phyloP scores from a whole-genome alignment of 2,113 vertebrate species.

The Progne subis region DNA sequence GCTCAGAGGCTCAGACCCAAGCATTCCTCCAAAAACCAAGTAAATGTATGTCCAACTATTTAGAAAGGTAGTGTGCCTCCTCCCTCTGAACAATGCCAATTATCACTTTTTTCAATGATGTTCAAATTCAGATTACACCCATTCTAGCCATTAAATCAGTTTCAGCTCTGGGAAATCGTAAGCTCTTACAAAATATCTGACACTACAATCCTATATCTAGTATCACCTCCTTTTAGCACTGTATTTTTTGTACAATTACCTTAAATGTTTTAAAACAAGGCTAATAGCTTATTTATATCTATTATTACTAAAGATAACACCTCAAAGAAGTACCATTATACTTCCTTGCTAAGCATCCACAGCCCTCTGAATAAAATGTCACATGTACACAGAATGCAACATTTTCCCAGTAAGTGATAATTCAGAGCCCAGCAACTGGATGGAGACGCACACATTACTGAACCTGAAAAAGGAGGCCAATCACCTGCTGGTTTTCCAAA shows the following conservation, averaged over 20 bases:
- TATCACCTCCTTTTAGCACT: background rate
- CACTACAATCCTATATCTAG: background rate
- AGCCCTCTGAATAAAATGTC: background rate
- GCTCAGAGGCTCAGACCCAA: background rate
- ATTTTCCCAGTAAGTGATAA: background rate
- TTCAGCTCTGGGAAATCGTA: background rate
- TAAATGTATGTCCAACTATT: background rate
- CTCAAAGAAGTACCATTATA: background rate
- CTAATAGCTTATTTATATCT: background rate
- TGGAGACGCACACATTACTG: background rate
- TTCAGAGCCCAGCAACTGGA: background rate
- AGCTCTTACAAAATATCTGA: background rate
- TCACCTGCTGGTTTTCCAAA: background rate
- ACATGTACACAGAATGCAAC: background rate
- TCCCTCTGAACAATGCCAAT: background rate
- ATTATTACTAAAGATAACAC: background rate
- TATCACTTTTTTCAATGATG: background rate
- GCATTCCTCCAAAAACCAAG: background rate
- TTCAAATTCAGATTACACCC: background rate
- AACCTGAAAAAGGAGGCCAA: conserved; percentile 31
- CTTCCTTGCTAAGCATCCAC: background rate
- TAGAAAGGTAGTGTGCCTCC: background rate
- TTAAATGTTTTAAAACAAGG: background rate
- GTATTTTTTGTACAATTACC: background rate
- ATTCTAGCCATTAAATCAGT: background rate